Base-by-base conservation (phyloP, 1,140 invertebrate genomes). In the Saccostrea cuccullata region DNA sequence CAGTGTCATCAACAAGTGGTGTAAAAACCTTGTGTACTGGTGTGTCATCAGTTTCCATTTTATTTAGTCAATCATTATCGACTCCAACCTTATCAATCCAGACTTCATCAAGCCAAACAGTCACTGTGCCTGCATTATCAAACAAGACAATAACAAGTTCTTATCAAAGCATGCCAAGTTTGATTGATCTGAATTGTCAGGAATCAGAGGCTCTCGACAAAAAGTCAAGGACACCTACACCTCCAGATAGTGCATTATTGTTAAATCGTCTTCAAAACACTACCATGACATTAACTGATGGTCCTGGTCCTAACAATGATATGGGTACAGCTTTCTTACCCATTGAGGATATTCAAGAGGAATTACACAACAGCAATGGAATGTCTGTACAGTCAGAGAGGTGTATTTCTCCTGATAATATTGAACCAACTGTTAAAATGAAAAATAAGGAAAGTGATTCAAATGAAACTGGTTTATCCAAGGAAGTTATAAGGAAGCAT, bases 361-460 rank as follows among this genome's bases (percentile, higher is more conserved):
- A 15, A 36, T 30, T 77, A 6, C 23, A 26, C 2, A 77, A 26
- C 30, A 15, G 26, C 11, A 30, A 2, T 2, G 30, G 13, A 17
- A 77, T 11, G 26, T 30, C 26, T 30, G 11, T 36, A 15, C 70
- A 77, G 70, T 30, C 70, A 30, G 70, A 77, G 70, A 26, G 70
- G 30, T 77, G 70, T 77, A 77, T 77, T 40, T 77, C 70, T 36
- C 70, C 70, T 5, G 70, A 77, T 17, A 30, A 26, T 1, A 77
- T 77, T 77, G 70, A 77, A 12, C 70, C 70, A 36, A 77, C 70
- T 30, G 70, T 77, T 26, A 77, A 77, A 36, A 77, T 77, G 70
- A 77, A 77, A 36, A 77, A 36, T 9, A 30, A 23, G 13, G 70
- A 77, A 15, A 77, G 70, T 36, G 30, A 30, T 77, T 47, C 47